These are phyloP conservation scores for Ancistrus triradiatus DNA, from an alignment of 2,113 vertebrate genomes.

Conservation along the genomic window DNA sequence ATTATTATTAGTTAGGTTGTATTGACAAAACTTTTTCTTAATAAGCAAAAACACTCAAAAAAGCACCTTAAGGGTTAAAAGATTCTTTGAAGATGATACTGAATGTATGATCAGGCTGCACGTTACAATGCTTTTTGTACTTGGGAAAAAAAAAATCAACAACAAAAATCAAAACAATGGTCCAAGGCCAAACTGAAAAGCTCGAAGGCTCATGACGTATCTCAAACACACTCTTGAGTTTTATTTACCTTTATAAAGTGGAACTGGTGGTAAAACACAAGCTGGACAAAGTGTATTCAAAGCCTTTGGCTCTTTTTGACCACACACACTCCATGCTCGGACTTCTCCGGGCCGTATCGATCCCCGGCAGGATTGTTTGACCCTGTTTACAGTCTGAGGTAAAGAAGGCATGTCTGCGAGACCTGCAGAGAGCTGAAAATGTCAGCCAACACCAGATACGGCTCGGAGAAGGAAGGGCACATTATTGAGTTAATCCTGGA, in stretches of 20 bases:
- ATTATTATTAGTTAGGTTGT: too few relatives aligned
- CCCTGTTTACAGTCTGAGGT: slow-evolving; percentile 42
- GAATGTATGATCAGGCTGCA: too few relatives aligned
- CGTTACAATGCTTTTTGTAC: too few relatives aligned
- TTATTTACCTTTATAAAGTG: slow-evolving; percentile 55
- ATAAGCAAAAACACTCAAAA: too few relatives aligned
- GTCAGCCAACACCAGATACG: slow-evolving; percentile 29
- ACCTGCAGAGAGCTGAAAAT: slow-evolving; percentile 42
- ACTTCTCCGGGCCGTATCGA: slow-evolving; percentile 35
- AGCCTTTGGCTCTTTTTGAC: slow-evolving; percentile 12
- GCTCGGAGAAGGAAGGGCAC: slow-evolving; percentile 22
- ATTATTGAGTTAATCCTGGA: slow-evolving; percentile 44
- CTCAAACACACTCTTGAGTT: slow-evolving; percentile 5
- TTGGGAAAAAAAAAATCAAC: too few relatives aligned
- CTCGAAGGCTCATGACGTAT: neutral
- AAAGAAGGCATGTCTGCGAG: slow-evolving; percentile 24
- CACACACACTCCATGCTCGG: neutral
- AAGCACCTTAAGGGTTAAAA: too few relatives aligned
- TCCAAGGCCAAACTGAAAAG: too few relatives aligned
- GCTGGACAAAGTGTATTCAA: slow-evolving; percentile 3
- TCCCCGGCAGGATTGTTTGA: slow-evolving; percentile 33
- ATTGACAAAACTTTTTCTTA: too few relatives aligned
- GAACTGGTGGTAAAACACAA: slow-evolving; percentile 24
- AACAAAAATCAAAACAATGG: too few relatives aligned
- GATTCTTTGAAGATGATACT: too few relatives aligned